Evolutionary conservation across 1,140 invertebrate genomes (phyloP).

Genomic region (Micrasema longulum): DNA sequence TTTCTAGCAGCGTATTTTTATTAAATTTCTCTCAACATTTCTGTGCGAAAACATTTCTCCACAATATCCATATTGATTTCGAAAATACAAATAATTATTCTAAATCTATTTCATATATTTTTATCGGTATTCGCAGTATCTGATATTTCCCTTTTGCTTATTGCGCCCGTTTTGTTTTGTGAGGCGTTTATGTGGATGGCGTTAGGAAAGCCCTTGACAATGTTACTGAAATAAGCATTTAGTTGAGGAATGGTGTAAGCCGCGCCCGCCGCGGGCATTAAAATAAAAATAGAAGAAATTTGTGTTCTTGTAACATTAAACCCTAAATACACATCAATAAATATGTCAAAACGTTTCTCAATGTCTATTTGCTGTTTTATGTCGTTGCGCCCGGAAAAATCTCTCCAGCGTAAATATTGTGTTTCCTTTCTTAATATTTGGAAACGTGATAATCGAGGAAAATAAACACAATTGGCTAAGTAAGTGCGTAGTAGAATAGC

Average conservation of each 20-base stretch:
- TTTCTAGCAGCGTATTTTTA: no score
- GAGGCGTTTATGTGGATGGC: not conserved
- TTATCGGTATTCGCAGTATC: no score
- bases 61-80: no score
- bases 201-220: slow-evolving; percentile 28
- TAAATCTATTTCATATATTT: no score
- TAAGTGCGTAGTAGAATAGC: no score
- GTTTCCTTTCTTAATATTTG: slow-evolving; percentile 31
- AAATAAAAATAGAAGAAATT: slow-evolving; percentile 52
- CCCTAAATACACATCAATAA: slow-evolving; percentile 53
- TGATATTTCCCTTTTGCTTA: no score
- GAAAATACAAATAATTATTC: no score
- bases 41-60: no score
- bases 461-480: no score
- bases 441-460: not conserved
- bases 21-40: no score
- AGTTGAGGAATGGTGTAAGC: slow-evolving; percentile 38
- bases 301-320: slow-evolving; percentile 53
- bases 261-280: slow-evolving; percentile 31
- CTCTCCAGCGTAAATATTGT: slow-evolving; percentile 25
- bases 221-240: slow-evolving; percentile 37
- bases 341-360: slow-evolving; percentile 49
- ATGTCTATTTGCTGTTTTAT: slow-evolving; percentile 39
- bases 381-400: slow-evolving; percentile 32
- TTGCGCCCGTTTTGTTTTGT: no score